These are phyloP conservation scores for cattle (Bos taurus) DNA, from an alignment of 2,113 vertebrate genomes.

Conservation along the genomic window ARS-UCD2.0 NC_037337.1:87348501-87349000, in stretches of 20 bases:
- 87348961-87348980: neutral
- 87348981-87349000: neutral
- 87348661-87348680: fast-evolving
- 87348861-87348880: neutral
- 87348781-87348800: neutral
- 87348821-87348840: neutral
- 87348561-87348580: neutral
- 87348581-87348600: neutral
- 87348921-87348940: neutral
- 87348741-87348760: neutral
- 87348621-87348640: neutral
- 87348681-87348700: fast-evolving
- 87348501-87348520: neutral
- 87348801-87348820: neutral
- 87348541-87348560: neutral
- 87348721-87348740: neutral
- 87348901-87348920: neutral
- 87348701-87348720: neutral
- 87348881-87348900: neutral
- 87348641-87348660: neutral
- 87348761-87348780: neutral
- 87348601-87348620: neutral
- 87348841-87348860: neutral
- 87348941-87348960: neutral
- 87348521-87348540: neutral